phyloP scores from a whole-genome alignment of 2,797 vertebrate species.

The Pangasius mekongensis region DNA sequence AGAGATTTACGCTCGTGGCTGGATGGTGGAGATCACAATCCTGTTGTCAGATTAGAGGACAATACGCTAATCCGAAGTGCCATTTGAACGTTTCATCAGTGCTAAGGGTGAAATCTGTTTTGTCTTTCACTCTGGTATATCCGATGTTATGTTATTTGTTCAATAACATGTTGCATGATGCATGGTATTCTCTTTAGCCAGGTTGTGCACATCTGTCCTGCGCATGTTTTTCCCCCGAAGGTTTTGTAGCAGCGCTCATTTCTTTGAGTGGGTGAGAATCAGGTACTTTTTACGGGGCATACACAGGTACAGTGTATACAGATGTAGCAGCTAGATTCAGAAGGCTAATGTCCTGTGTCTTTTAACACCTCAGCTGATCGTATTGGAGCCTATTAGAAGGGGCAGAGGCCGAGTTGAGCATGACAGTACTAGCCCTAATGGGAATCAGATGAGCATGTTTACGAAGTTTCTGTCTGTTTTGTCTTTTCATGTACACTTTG shows the following conservation, averaged over 20 bases:
- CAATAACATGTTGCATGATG: conserved; percentile 29
- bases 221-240: conserved; percentile 33
- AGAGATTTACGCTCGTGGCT: background rate
- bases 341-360: background rate
- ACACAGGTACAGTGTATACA: background rate
- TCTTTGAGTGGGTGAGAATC: conserved; percentile 15
- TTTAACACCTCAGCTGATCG: background rate
- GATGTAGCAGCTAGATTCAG: background rate
- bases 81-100: no score
- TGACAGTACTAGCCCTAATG: conserved; percentile 15
- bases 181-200: background rate
- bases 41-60: conserved; percentile 54
- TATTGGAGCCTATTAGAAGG: background rate
- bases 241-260: conserved; percentile 35
- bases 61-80: conserved; percentile 50
- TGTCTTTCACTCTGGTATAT: conserved; percentile 35
- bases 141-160: conserved; percentile 33
- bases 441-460: conserved; percentile 37
- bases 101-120: conserved; percentile 48
- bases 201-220: conserved; percentile 20
- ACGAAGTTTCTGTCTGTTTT: background rate
- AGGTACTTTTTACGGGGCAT: background rate
- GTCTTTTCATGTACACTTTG: background rate
- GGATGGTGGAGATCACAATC: conserved; percentile 33
- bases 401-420: conserved; percentile 1